phyloP scores from a whole-genome alignment of 2,797 vertebrate species.

The Trachurus trachurus region DNA sequence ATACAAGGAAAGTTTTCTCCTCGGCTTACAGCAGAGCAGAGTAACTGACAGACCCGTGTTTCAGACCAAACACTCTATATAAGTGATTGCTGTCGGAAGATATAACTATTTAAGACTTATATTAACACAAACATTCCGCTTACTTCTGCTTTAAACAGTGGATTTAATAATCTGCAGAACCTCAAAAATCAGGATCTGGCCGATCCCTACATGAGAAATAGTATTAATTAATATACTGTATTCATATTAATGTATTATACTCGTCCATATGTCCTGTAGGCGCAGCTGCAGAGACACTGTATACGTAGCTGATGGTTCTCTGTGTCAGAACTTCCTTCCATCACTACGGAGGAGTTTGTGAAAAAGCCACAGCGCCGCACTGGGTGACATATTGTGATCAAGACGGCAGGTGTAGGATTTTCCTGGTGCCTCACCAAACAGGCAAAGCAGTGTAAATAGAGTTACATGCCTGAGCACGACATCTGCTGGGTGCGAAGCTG shows the following conservation, averaged over 20 bases:
- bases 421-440: neutral
- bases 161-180: too few species aligned
- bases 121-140: too few species aligned
- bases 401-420: conserved; percentile 16
- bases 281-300: neutral
- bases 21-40: too few species aligned
- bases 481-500: neutral
- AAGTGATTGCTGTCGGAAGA: too few species aligned
- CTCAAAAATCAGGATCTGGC: too few species aligned
- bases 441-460: conserved; percentile 12
- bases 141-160: too few species aligned
- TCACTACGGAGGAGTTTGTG: neutral
- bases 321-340: neutral
- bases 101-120: too few species aligned
- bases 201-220: too few species aligned
- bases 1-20: too few species aligned
- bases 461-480: conserved; percentile 3
- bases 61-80: too few species aligned
- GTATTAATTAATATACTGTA: too few species aligned
- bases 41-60: too few species aligned
- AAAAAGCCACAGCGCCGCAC: neutral
- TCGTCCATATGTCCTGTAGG: neutral
- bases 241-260: neutral
- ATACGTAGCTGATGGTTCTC: conserved; percentile 1
- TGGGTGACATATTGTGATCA: conserved; percentile 18